These are phyloP conservation scores for Dromaius novaehollandiae DNA, from an alignment of 2,113 vertebrate genomes.

Conservation along the genomic window DNA sequence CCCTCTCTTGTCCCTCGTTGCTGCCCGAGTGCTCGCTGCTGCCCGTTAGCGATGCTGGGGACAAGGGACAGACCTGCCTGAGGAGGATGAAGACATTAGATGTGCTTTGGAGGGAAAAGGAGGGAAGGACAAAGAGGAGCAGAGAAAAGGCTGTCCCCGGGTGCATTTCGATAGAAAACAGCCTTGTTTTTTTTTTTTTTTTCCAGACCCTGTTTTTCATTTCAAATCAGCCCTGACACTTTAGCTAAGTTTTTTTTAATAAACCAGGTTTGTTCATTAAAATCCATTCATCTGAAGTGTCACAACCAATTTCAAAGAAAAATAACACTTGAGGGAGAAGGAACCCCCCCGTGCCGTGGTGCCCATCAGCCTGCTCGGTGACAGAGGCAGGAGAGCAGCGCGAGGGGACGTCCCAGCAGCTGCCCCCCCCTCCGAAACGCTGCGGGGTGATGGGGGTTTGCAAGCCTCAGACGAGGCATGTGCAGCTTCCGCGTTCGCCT, in stretches of 20 bases:
- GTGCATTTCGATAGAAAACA: slow-evolving; percentile 1
- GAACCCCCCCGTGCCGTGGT: neutral
- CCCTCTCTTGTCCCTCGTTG: neutral
- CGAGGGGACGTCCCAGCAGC: neutral
- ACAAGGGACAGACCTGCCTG: fast-evolving
- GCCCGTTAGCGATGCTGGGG: neutral
- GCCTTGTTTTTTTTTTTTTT: neutral
- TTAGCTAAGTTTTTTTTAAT: neutral
- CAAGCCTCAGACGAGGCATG: fast-evolving
- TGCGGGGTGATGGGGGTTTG: neutral
- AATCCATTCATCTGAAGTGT: neutral
- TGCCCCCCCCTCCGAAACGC: fast-evolving
- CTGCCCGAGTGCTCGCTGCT: neutral
- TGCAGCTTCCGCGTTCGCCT: neutral
- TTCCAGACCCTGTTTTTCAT: slow-evolving; percentile 3
- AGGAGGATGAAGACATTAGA: neutral
- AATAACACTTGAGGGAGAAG: neutral
- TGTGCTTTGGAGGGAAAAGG: neutral
- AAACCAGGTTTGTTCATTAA: slow-evolving; percentile 1
- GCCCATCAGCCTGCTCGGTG: neutral
- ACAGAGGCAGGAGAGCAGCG: neutral
- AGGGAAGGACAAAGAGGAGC: neutral
- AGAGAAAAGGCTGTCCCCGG: neutral
- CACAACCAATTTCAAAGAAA: neutral
- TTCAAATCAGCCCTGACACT: slow-evolving; percentile 32